Conservation (phyloP, 35 echinoderm and acorn worm genomes). For the Apostichopus californicus region DNA sequence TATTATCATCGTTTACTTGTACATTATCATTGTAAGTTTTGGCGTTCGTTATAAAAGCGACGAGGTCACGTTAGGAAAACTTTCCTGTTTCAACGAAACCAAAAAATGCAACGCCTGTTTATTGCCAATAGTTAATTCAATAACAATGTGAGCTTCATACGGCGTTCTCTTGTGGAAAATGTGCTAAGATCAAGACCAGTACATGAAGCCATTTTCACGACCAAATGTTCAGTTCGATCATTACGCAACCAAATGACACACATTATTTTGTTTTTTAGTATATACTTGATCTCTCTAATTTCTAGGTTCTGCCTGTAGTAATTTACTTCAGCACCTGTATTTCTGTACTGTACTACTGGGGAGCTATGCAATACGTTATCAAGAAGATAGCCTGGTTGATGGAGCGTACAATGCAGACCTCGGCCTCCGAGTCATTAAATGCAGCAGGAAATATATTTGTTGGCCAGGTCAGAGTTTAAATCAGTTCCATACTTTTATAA, state of each 20-base stretch:
- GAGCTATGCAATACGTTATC: slow-evolving; percentile 74
- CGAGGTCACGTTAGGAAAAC: too few relatives aligned
- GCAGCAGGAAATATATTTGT: slow-evolving; percentile 88
- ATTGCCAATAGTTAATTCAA: background rate
- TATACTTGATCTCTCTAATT: background rate
- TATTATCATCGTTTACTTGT: too few relatives aligned
- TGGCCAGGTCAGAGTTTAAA: background rate
- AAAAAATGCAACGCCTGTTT: background rate
- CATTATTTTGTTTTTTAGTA: background rate
- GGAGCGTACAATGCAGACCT: slow-evolving; percentile 75
- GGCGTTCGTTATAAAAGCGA: too few relatives aligned
- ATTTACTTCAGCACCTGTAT: slow-evolving; percentile 80
- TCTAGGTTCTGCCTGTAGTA: slow-evolving; percentile 75
- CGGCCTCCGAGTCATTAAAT: slow-evolving; percentile 73
- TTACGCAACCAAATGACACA: too few relatives aligned
- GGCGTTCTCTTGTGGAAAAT: background rate
- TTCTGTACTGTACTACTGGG: slow-evolving; percentile 71
- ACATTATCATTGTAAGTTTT: too few relatives aligned
- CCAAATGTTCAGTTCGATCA: too few relatives aligned
- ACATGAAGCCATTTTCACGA: too few relatives aligned
- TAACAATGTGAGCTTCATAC: background rate
- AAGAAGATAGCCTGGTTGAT: slow-evolving; percentile 76
- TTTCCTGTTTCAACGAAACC: too few relatives aligned
- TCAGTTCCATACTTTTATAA: too few relatives aligned
- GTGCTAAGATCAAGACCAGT: background rate